phyloP scores from a whole-genome alignment of 2,797 vertebrate genomes.

The Smutsia gigantea region DNA sequence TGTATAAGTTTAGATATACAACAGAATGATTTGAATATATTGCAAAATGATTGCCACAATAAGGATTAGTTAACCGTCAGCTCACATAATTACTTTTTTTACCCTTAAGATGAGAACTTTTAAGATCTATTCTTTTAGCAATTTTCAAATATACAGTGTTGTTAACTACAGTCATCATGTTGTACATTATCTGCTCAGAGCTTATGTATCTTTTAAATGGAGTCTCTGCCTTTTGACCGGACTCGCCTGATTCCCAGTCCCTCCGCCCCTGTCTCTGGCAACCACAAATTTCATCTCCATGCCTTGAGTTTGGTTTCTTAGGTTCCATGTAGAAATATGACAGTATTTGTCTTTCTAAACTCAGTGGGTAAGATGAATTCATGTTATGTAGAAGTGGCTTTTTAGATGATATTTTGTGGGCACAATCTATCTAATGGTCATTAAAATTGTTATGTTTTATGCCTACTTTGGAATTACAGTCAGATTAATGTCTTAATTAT shows the following conservation, averaged over 20 bases:
- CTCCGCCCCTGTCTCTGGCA: background rate
- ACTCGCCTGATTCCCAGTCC: background rate
- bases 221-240: background rate
- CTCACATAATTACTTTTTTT: background rate
- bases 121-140: background rate
- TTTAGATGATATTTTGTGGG: background rate
- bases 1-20: background rate
- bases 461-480: background rate
- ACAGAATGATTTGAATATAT: background rate
- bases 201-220: background rate
- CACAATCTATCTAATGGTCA: background rate
- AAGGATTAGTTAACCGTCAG: background rate
- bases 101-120: background rate
- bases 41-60: background rate
- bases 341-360: background rate
- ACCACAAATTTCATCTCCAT: background rate
- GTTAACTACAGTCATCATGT: background rate
- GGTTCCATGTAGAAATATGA: background rate
- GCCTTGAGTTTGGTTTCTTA: background rate
- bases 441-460: background rate
- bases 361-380: conserved; percentile 3
- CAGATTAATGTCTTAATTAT: background rate
- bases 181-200: background rate
- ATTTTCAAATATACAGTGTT: background rate
- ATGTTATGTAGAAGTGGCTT: background rate